phyloP scores from a whole-genome alignment of 2,888 invertebrate species.

The Schrankia costaestrigalis region DNA sequence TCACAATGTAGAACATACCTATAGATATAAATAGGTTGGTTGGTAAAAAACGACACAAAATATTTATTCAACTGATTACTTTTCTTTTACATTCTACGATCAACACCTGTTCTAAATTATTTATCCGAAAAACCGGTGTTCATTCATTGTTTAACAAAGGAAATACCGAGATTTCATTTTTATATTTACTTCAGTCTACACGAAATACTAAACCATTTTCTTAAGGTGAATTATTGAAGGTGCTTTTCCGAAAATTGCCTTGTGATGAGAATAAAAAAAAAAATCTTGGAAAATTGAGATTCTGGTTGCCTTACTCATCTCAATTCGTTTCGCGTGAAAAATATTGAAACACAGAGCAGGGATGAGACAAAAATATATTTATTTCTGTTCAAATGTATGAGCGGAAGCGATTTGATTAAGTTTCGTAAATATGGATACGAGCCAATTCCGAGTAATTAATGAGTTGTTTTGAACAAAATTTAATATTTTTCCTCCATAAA shows the following conservation, averaged over 20 bases:
- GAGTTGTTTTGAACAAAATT: constrained; percentile 29
- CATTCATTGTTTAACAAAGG: constrained; percentile 19
- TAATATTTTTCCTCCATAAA: constrained; percentile 16
- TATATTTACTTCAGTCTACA: constrained; percentile 8
- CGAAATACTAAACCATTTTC: constrained; percentile 22
- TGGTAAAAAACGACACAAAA: neutral
- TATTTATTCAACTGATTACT: constrained; percentile 20
- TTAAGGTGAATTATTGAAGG: constrained; percentile 36
- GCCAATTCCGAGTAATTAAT: constrained; percentile 27
- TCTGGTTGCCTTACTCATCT: constrained; percentile 43
- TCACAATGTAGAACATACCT: neutral
- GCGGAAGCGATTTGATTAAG: constrained; percentile 29
- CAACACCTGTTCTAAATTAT: constrained; percentile 20
- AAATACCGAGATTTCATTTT: constrained; percentile 15
- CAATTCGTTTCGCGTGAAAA: constrained; percentile 55
- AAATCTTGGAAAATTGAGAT: constrained; percentile 44
- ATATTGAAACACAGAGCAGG: constrained; percentile 54
- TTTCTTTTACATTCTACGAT: constrained; percentile 15
- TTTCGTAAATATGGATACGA: constrained; percentile 18
- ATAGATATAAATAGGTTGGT: neutral
- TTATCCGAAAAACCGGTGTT: constrained; percentile 15
- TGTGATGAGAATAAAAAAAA: constrained; percentile 38
- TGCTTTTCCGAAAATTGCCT: constrained; percentile 38
- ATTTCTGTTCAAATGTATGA: constrained; percentile 25
- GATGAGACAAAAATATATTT: constrained; percentile 44